Conservation (phyloP, 2,888 invertebrate genomes). For the Acanthopleura granulata region DNA sequence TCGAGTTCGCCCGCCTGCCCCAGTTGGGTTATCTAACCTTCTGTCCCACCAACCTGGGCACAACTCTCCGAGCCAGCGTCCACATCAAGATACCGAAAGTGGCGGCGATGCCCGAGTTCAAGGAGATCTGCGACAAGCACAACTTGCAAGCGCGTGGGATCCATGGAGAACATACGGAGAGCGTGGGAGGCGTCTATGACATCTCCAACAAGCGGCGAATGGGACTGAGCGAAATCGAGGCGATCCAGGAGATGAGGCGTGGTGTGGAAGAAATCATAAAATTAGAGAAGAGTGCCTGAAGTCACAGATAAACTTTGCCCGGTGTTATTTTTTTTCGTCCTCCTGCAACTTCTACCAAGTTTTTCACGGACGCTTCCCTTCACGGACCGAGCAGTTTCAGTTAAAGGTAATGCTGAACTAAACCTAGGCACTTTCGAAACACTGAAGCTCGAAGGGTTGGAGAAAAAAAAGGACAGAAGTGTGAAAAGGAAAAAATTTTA, state of each 20-base stretch:
- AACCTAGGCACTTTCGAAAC: too few relatives aligned
- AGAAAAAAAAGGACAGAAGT: too few relatives aligned
- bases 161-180: constrained; percentile 61
- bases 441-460: too few relatives aligned
- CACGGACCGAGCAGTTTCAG: too few relatives aligned
- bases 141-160: constrained; percentile 79
- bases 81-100: constrained; percentile 87
- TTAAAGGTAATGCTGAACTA: too few relatives aligned
- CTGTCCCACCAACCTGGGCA: constrained; percentile 87
- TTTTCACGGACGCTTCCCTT: too few relatives aligned
- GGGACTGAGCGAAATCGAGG: constrained; percentile 60
- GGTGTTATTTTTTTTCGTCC: too few relatives aligned
- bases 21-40: constrained; percentile 87
- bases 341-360: too few relatives aligned
- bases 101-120: constrained; percentile 81
- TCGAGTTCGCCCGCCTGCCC: constrained; percentile 79
- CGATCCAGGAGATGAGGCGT: constrained; percentile 55
- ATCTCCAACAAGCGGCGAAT: constrained; percentile 63
- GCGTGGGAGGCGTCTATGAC: constrained; percentile 61
- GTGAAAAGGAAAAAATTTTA: too few relatives aligned
- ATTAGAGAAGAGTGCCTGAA: constrained; percentile 38
- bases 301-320: too few relatives aligned
- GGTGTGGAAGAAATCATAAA: constrained; percentile 57
- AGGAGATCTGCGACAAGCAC: constrained; percentile 83
- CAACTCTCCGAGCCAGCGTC: constrained; percentile 94